Base-by-base conservation (phyloP, 2,797 vertebrate species). In the Holocentrus rufus region DNA sequence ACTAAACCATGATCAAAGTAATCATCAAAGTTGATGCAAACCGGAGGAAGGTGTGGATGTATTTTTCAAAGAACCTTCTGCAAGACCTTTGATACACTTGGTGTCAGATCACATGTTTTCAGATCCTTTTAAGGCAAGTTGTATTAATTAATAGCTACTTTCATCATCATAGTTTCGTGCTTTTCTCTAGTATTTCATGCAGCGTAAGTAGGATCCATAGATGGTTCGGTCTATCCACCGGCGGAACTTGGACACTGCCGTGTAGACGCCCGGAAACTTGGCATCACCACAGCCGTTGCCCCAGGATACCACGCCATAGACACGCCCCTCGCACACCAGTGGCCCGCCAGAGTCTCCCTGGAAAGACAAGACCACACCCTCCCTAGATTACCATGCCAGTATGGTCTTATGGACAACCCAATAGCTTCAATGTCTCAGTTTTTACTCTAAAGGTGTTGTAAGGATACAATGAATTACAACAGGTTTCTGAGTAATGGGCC, bases 281-380 rank as follows among this genome's bases (percentile, higher is more conserved):
- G 90, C 81, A 46, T 91, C 87, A 2, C 91, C 93, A 0, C 93
- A 95, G 63, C 90, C 89, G 4, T 92, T 89, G 1, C 94, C 95
- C 94, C 93, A 95, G 56, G 94, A 95, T 1, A 95, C 94, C 20
- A 95, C 76, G 0, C 93, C 94, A 1, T 93, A 93, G 30, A 95
- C 83, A 3, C 71, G 87, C 2, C 93, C 93, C 1, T 90, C 84
- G 30, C 93, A 95, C 61, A 93, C 90, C 85, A 95, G 85, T 0
- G 92, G 94, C 0, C 94, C 93, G 0, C 94, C 94, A 2, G 94
- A 94, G 72, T 95, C 94, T 1, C 93, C 94, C 95, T 95, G 82
- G 27, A 81, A 82, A 62, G 22, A 82, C n/a, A 58, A 84, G 23
- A 78, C 42, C 70, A 78, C 57, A 76, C 46, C 72, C 3, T 72